Evolutionary conservation across 2,113 vertebrate genomes (phyloP).

Genomic region (Onychorhynchus coronatus): DNA sequence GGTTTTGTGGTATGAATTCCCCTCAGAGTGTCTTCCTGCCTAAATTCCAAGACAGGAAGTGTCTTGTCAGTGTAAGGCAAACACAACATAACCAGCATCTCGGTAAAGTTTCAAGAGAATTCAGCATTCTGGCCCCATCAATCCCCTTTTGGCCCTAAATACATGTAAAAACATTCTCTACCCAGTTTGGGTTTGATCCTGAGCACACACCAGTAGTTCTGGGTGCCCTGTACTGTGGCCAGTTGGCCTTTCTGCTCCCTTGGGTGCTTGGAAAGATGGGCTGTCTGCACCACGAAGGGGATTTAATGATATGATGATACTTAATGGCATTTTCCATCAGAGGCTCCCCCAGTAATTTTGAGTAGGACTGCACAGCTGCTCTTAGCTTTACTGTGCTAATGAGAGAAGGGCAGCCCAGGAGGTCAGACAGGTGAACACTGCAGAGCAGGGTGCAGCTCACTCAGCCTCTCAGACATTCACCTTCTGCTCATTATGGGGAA

Average conservation of each 20-base stretch:
- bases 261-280: accelerated
- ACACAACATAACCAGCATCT: neutral
- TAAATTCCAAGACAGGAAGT: neutral
- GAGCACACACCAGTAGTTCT: neutral
- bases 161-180: neutral
- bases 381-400: neutral
- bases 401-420: neutral
- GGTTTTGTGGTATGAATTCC: neutral
- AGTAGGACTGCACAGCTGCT: neutral
- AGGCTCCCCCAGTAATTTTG: neutral
- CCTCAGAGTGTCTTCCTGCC: neutral
- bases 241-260: neutral
- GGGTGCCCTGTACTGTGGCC: neutral
- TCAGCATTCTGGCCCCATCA: neutral
- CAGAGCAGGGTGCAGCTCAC: neutral
- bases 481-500: neutral
- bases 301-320: neutral
- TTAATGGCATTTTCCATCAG: neutral
- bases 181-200: neutral
- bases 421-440: neutral
- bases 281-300: neutral
- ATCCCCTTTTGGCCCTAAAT: neutral
- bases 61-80: accelerated
- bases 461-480: neutral
- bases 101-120: neutral